These are phyloP conservation scores for Oceanites oceanicus DNA, from an alignment of 2,113 vertebrate genomes.

Conservation along the genomic window DNA sequence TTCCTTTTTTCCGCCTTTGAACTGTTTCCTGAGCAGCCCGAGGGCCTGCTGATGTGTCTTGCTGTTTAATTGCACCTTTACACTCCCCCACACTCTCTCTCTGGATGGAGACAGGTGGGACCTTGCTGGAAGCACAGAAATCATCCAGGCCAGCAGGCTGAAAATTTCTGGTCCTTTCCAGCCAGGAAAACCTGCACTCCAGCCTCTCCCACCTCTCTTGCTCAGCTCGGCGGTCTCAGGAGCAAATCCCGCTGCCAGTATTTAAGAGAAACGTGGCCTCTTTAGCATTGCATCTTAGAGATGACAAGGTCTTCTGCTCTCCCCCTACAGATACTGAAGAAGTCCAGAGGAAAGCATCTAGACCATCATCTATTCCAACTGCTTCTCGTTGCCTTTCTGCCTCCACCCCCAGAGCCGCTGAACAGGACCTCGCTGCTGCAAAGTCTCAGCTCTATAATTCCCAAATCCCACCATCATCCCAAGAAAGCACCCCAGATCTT, in stretches of 20 bases:
- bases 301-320: not conserved
- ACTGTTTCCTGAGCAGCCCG: not conserved
- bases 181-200: not conserved
- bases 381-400: not conserved
- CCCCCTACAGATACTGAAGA: not conserved
- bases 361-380: not conserved
- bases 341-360: not conserved
- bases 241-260: not conserved
- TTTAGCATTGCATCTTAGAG: not conserved
- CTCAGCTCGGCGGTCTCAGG: not conserved
- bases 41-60: not conserved
- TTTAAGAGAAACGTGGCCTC: not conserved
- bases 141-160: not conserved
- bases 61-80: not conserved
- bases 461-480: not conserved
- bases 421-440: not conserved
- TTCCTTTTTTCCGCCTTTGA: not conserved
- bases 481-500: not conserved
- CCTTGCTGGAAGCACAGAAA: not conserved
- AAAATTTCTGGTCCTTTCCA: not conserved
- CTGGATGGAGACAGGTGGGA: accelerated
- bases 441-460: not conserved
- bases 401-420: not conserved
- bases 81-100: not conserved
- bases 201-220: not conserved